Conservation (phyloP, 2,113 vertebrate species). For the Cyprinodon brontotheroides region DNA sequence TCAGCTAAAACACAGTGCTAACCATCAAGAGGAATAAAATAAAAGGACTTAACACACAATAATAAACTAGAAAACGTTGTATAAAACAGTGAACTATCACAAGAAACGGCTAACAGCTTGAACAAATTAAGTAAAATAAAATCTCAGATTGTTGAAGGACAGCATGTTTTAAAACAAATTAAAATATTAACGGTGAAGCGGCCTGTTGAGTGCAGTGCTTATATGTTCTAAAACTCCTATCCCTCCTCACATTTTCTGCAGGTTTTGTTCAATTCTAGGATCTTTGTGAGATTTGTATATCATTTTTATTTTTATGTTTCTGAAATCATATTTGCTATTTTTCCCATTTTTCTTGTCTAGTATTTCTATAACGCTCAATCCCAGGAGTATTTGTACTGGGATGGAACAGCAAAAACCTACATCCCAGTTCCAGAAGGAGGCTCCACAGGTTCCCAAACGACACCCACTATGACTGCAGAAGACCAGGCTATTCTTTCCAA, state of each 20-base stretch:
- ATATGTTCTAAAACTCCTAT: neutral
- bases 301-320: neutral
- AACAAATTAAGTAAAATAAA: too few relatives aligned
- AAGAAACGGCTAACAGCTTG: too few relatives aligned
- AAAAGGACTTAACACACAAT: too few relatives aligned
- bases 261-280: neutral
- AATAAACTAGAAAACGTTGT: too few relatives aligned
- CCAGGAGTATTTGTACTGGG: constrained; percentile 85
- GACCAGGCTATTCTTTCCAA: constrained; percentile 74
- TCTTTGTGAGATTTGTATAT: neutral
- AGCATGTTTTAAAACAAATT: too few relatives aligned
- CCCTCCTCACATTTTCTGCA: neutral
- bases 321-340: neutral
- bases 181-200: too few relatives aligned
- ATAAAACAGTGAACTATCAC: too few relatives aligned
- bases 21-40: too few relatives aligned
- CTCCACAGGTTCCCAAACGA: constrained; percentile 53
- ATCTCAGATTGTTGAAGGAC: too few relatives aligned
- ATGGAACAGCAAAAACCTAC: constrained; percentile 75
- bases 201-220: too few relatives aligned
- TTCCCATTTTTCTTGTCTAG: constrained; percentile 48
- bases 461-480: constrained; percentile 58
- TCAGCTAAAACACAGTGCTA: too few relatives aligned
- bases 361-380: constrained; percentile 85
- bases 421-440: constrained; percentile 76